These are phyloP conservation scores for Neotoma lepida DNA, from an alignment of 2,113 vertebrate genomes.

Conservation along the genomic window DNA sequence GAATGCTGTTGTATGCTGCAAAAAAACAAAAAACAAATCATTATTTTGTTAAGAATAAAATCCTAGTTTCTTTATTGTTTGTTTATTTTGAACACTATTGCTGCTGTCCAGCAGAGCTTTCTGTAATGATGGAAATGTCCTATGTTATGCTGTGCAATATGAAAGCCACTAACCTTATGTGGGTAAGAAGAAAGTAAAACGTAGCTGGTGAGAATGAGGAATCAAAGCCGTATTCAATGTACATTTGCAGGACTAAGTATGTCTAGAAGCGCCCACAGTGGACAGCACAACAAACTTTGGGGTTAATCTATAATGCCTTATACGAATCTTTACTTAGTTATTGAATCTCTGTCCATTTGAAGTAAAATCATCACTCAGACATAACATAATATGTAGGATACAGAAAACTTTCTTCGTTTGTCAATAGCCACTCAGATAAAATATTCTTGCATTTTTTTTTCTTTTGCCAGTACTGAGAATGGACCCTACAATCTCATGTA, in stretches of 20 bases:
- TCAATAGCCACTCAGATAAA: neutral
- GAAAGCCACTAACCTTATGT: neutral
- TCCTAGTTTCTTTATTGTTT: neutral
- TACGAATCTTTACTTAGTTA: neutral
- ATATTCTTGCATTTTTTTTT: neutral
- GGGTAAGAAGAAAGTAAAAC: neutral
- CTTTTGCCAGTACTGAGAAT: neutral
- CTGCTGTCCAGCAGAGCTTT: neutral
- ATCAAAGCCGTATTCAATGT: neutral
- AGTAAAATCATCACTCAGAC: neutral
- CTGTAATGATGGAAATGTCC: neutral
- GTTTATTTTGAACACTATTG: neutral
- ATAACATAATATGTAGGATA: neutral
- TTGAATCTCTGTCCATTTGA: neutral
- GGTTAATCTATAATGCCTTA: neutral
- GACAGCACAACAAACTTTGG: neutral
- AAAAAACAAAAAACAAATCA: neutral
- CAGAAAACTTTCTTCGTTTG: conserved; percentile 15
- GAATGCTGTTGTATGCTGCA: neutral
- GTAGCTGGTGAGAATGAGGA: neutral
- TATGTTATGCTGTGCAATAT: neutral
- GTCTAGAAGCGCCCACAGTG: neutral
- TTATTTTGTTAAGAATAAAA: neutral
- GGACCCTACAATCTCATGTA: neutral
- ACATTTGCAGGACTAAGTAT: neutral